Percentiles rank a stretch among this genome's conserved stretches.
Evolutionary conservation across 2,888 invertebrate species (phyloP).

Genomic region (Limnephilus auricula): DNA sequence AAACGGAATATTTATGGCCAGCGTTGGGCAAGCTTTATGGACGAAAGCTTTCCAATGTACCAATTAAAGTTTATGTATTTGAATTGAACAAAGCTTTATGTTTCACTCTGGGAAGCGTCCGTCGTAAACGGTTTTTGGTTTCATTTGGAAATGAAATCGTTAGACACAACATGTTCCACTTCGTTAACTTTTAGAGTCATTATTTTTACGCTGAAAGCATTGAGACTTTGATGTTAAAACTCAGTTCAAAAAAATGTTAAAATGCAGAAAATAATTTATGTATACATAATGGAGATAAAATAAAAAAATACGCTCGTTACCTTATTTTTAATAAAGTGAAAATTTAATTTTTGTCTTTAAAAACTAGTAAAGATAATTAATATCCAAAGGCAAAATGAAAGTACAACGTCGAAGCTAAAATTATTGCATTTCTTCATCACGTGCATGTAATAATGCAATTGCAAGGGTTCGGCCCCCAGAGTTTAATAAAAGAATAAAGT

Average conservation of each 20-base stretch:
- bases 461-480: no score
- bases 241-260: background rate
- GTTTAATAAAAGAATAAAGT: no score
- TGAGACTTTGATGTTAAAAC: background rate
- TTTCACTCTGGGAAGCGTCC: background rate
- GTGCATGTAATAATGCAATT: no score
- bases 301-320: no score
- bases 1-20: background rate
- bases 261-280: no score
- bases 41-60: constrained; percentile 48
- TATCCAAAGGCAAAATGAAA: no score
- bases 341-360: no score
- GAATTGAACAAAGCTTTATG: constrained; percentile 34
- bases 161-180: background rate
- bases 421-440: no score
- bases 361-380: no score
- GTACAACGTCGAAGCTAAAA: no score
- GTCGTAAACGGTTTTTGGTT: background rate
- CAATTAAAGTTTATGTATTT: constrained; percentile 55
- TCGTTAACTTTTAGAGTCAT: background rate
- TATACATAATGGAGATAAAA: no score
- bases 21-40: constrained; percentile 31
- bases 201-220: background rate
- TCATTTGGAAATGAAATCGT: background rate
- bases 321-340: no score